Evolutionary conservation across 92 coral and sea anemone species (phyloP), one percentile per base, ranked within the genome.

Genomic region (Ricordea florida): DNA sequence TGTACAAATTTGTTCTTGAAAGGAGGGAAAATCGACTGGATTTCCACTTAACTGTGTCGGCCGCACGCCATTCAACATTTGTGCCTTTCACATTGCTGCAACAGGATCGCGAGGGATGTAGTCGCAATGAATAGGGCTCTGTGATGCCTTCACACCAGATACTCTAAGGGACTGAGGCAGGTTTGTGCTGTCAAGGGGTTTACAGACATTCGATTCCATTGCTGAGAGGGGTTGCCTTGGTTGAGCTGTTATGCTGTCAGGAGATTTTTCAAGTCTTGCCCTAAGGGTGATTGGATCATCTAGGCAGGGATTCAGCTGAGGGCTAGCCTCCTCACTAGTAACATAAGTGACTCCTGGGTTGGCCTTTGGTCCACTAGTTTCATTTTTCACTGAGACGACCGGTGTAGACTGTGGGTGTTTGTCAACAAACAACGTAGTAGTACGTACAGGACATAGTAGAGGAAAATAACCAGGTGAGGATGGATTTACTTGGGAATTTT

Each of bases 1-100:
- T n/a, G 53, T 55, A 6, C 69, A 49, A 25, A 63, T 25, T 47
- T 85, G 81, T 0, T 79, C 66, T 11, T 69, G 74, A 32, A 84
- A 56, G 62, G 69, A 78, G 16, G 90, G 90, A 20, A 84, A 84
- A 9, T 84, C 80, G 7, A 62, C 57, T 37, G 81, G 81, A 10
- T 69, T 84, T 5, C 90, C 81, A 72, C 69, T 69, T 15, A 77
- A 77, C 60, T 60, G 74, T 24, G 80, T 84, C 10, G 88, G 78
- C 72, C 24, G 47, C 21, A 76, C 57, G 34, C 79, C 71, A 55
- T 34, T 27, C 45, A 82, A 44, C 69, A 76, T 38, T 36, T 78
- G 85, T 17, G 61, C 68, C 57, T 67, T 84, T 71, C 69, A 60
- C 80, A 76, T 77, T 14, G 84, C 73, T 45, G 69, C 79, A 13